phyloP scores from a whole-genome alignment of 2,888 invertebrate species.

The Anodontia alba region DNA sequence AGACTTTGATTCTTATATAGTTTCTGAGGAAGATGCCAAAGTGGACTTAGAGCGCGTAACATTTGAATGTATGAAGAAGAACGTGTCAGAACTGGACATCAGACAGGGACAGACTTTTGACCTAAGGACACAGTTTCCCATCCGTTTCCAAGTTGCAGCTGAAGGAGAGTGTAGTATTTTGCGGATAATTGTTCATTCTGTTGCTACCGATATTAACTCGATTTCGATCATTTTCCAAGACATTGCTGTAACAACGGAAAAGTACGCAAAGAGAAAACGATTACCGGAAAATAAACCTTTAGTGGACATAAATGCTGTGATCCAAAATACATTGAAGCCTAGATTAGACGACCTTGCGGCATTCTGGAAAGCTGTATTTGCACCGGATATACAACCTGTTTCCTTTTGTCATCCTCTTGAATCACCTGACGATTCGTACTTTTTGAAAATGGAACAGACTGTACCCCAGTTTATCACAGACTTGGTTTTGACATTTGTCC shows the following conservation, averaged over 20 bases:
- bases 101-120: conserved; percentile 31
- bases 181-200: conserved; percentile 37
- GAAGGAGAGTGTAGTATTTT: conserved; percentile 10
- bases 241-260: conserved; percentile 21
- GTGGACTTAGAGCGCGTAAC: conserved; percentile 35
- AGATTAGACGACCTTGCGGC: neutral
- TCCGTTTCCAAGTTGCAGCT: conserved; percentile 37
- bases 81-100: conserved; percentile 22
- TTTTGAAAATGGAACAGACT: neutral
- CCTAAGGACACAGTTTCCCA: conserved; percentile 38
- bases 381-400: neutral
- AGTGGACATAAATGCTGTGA: neutral
- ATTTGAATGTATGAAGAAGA: conserved; percentile 31
- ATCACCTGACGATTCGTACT: neutral
- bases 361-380: neutral
- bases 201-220: conserved; percentile 31
- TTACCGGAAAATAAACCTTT: neutral
- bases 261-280: neutral
- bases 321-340: neutral
- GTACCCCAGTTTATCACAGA: conserved; percentile 25
- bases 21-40: conserved; percentile 20
- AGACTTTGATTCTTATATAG: conserved; percentile 20
- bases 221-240: conserved; percentile 40
- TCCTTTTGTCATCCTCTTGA: neutral
- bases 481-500: conserved; percentile 17